Evolutionary conservation across 2,888 invertebrate genomes (phyloP), one percentile per base, ranked within the genome.

Genomic region (Bhutanitis thaidina): DNA sequence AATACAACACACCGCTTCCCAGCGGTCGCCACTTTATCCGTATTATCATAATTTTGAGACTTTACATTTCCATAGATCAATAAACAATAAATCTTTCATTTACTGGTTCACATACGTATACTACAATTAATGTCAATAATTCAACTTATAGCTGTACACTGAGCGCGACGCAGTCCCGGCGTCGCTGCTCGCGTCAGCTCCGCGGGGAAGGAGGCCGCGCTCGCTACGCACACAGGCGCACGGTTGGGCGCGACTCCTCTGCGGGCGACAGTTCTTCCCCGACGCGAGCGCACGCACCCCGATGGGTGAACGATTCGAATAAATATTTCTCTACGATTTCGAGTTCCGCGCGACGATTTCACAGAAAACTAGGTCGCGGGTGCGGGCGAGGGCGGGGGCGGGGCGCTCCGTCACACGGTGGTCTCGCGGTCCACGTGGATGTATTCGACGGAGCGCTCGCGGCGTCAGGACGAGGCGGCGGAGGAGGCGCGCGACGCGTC

Each of bases 391-490:
- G 52, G 41, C 50, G 40, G 41, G 57, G 43, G 36, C 44, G 41
- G 54, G 39, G 57, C 43, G 79, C 82, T 74, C 80, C 82, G 91
- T 94, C 93, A 95, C 92, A 97, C 96, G 71, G 96, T 96, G 80
- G 96, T 96, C 91, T 96, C 96, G 82, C 96, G 94, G 90, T 97
- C 96, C 90, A 96, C 95, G 89, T 96, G 96, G 78, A 96, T 96
- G 87, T 95, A 96, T 84, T 96, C 96, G 92, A 96, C 96, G 91
- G 95, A 94, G 91, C 95, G 94, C 80, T 93, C 93, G 87, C 95
- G 95, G 73, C 96, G 96, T 96, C 96, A 96, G 92, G 96, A 96
- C 71, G 92, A 91, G 27, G 92, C 90, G 40, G 91, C 90, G 34
- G 91, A 81, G 1, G 86, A 84, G 34, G 84, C 74, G 66, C 86